Percentiles rank a stretch among this genome's conserved stretches.
phyloP scores from a whole-genome alignment of 2,113 vertebrate genomes.

The Ictalurus furcatus region DNA sequence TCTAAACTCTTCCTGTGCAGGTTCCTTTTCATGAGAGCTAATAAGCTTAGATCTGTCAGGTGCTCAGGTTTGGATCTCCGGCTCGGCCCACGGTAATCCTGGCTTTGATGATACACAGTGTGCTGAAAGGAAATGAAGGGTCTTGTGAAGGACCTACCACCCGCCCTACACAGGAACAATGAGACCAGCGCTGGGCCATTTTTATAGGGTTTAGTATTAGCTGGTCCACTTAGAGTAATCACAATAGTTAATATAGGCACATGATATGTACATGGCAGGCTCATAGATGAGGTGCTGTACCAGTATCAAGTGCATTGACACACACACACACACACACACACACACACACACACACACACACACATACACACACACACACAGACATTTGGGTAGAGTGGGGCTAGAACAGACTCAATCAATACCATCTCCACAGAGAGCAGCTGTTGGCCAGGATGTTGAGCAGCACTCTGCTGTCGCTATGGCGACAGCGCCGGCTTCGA shows the following conservation, averaged over 20 bases:
- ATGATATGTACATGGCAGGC: background rate
- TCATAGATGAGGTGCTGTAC: too few relatives aligned
- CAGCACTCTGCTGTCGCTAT: constrained; percentile 59
- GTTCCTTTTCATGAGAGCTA: constrained; percentile 52
- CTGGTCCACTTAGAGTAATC: background rate
- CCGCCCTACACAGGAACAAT: constrained; percentile 35
- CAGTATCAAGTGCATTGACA: constrained; percentile 17
- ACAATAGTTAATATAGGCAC: constrained; percentile 22
- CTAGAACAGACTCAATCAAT: constrained; percentile 61
- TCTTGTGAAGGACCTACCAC: constrained; percentile 39
- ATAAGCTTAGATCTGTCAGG: constrained; percentile 63
- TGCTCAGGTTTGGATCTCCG: constrained; percentile 56
- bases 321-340: constrained; percentile 36
- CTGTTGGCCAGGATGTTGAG: constrained; percentile 60
- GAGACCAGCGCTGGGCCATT: constrained; percentile 4
- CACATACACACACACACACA: constrained; percentile 38
- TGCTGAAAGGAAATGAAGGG: constrained; percentile 56
- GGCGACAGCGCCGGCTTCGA: constrained; percentile 46
- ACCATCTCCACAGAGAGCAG: constrained; percentile 63
- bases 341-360: constrained; percentile 44
- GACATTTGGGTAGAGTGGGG: constrained; percentile 46
- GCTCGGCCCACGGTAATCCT: constrained; percentile 57
- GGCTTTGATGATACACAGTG: constrained; percentile 62
- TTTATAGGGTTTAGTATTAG: constrained; percentile 1
- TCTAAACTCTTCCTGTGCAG: constrained; percentile 46